Evolutionary conservation across 2,113 vertebrate genomes (phyloP).

Genomic region (Felis catus): DNA sequence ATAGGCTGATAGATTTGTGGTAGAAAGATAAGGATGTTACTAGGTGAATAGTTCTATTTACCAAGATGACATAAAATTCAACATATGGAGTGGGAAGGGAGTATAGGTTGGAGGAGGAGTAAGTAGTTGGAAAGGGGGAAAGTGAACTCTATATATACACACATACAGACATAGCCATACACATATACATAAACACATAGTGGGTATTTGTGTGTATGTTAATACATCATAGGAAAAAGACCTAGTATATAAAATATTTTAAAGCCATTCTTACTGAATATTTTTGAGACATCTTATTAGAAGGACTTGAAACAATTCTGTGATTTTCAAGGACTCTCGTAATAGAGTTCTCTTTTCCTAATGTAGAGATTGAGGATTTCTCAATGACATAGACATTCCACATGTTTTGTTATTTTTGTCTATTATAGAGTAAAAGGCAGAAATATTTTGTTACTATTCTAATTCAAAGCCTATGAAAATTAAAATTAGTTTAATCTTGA

Average conservation of each 20-base stretch:
- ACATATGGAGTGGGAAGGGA: neutral
- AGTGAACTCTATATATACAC: neutral
- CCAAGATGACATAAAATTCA: slow-evolving; percentile 19
- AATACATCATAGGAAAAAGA: neutral
- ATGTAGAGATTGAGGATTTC: neutral
- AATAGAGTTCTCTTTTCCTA: neutral
- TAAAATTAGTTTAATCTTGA: slow-evolving; percentile 36
- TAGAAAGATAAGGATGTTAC: neutral
- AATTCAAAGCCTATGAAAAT: slow-evolving; percentile 46
- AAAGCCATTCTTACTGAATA: slow-evolving; percentile 52
- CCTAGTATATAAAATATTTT: slow-evolving; percentile 10
- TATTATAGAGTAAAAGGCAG: neutral
- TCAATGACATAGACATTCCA: neutral
- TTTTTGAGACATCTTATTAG: slow-evolving; percentile 40
- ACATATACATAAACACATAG: neutral
- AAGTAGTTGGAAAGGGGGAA: neutral
- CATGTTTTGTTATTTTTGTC: slow-evolving; percentile 29
- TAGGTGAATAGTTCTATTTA: slow-evolving; percentile 5
- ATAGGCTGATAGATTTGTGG: neutral
- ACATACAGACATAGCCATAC: too few relatives aligned
- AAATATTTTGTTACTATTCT: slow-evolving; percentile 29
- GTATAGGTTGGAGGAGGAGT: neutral
- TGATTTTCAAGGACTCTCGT: neutral
- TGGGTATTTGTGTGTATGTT: slow-evolving; percentile 15
- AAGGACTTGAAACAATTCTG: slow-evolving; percentile 26